Conservation (phyloP, 2,113 vertebrate species). For the Microtus montanus region DNA sequence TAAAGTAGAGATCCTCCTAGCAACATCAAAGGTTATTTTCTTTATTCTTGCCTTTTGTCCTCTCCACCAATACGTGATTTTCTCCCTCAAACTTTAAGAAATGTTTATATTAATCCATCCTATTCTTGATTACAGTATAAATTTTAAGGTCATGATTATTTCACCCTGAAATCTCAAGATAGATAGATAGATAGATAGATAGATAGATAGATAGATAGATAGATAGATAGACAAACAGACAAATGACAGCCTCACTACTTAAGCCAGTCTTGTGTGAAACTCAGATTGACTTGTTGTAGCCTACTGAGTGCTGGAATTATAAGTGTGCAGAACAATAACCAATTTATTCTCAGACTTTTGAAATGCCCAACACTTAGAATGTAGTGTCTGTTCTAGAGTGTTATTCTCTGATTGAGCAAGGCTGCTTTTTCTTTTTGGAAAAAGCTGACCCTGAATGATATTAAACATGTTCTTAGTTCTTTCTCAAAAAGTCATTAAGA, state of each 20-base stretch:
- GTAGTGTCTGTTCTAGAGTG: too few relatives aligned
- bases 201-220: neutral
- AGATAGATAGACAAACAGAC: fast-evolving
- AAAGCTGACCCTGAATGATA: too few relatives aligned
- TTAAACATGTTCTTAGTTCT: too few relatives aligned
- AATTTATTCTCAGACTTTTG: too few relatives aligned
- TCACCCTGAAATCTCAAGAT: neutral
- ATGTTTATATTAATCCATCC: conserved; percentile 42
- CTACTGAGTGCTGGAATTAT: neutral
- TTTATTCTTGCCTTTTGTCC: neutral
- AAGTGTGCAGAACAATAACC: too few relatives aligned
- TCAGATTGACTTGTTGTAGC: neutral
- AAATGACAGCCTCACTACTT: neutral
- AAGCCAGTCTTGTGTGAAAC: neutral
- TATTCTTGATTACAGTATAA: conserved; percentile 42
- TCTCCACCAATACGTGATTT: conserved; percentile 23
- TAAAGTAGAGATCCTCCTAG: conserved; percentile 30
- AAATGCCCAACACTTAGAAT: too few relatives aligned
- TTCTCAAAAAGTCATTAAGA: too few relatives aligned
- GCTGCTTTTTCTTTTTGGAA: too few relatives aligned
- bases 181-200: neutral
- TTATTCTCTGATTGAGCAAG: too few relatives aligned
- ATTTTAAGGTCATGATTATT: conserved; percentile 35
- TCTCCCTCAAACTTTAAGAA: conserved; percentile 47
- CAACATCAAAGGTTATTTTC: conserved; percentile 20